Conservation (phyloP, 1,140 invertebrate genomes). For the Lasaia peninsularis region DNA sequence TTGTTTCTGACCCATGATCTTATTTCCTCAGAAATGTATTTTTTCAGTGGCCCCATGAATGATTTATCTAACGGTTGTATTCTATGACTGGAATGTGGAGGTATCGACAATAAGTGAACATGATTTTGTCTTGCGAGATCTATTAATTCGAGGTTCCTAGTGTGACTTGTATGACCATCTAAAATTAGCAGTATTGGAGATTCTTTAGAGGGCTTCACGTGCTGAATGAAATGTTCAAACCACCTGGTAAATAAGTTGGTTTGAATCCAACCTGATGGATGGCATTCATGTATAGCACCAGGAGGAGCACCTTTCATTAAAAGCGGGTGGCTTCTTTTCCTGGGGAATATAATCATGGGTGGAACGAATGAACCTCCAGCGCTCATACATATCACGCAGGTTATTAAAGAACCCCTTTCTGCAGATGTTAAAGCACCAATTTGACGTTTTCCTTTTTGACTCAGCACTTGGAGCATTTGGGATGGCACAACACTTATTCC, state of each 20-base stretch:
- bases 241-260: conserved; percentile 19
- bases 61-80: conserved; percentile 25
- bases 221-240: conserved; percentile 21
- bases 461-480: conserved; percentile 18
- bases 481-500: conserved; percentile 19
- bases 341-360: conserved; percentile 51
- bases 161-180: conserved; percentile 22
- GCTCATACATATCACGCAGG: conserved; percentile 32
- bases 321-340: conserved; percentile 40
- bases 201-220: conserved; percentile 19
- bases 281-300: conserved; percentile 43
- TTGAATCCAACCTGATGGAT: conserved; percentile 38
- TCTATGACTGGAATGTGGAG: conserved; percentile 15
- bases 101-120: not conserved
- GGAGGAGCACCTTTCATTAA: conserved; percentile 45
- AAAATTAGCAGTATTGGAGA: conserved; percentile 20
- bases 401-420: conserved; percentile 26
- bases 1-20: no score
- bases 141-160: conserved; percentile 23
- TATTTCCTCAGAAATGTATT: not conserved
- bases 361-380: conserved; percentile 43
- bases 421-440: conserved; percentile 19
- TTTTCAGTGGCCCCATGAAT: conserved; percentile 28
- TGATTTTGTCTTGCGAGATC: not conserved
- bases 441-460: conserved; percentile 17